These are phyloP conservation scores for Gadopsis marmoratus DNA, from an alignment of 2,797 vertebrate genomes.

Conservation along the genomic window DNA sequence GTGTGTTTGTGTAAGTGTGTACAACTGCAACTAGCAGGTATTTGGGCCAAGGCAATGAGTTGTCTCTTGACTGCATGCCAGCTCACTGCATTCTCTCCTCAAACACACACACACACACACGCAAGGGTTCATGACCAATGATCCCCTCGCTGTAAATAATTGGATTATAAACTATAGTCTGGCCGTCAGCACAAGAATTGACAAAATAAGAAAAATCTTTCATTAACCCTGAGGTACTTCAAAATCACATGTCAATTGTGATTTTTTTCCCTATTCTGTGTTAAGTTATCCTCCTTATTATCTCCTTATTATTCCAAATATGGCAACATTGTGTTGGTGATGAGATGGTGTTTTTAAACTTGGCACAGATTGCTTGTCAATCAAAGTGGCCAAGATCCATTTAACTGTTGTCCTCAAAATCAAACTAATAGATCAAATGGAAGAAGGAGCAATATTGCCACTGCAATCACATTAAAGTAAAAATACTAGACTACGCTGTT, in stretches of 20 bases:
- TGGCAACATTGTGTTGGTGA: too few species aligned
- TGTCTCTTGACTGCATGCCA: conserved; percentile 27
- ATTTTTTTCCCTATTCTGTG: neutral
- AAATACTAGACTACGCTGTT: neutral
- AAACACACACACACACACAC: conserved; percentile 9
- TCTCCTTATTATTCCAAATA: neutral
- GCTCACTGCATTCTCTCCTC: neutral
- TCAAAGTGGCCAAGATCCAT: neutral
- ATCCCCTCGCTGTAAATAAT: conserved; percentile 37
- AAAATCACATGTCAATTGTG: neutral
- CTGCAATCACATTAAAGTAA: neutral
- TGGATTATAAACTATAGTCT: conserved; percentile 45
- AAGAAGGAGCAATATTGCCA: neutral
- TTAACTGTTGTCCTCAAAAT: neutral
- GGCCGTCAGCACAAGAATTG: conserved; percentile 12
- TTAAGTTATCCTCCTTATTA: neutral
- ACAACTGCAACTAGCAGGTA: neutral
- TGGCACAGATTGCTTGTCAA: neutral
- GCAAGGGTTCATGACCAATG: conserved; percentile 24
- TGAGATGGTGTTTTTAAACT: neutral
- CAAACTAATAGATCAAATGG: neutral
- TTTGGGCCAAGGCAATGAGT: conserved; percentile 8
- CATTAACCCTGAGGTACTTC: neutral
- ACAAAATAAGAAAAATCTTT: neutral
- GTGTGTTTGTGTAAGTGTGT: conserved; percentile 18